phyloP scores from a whole-genome alignment of 2,797 vertebrate species.

The Crocodylus rhombifer region DNA sequence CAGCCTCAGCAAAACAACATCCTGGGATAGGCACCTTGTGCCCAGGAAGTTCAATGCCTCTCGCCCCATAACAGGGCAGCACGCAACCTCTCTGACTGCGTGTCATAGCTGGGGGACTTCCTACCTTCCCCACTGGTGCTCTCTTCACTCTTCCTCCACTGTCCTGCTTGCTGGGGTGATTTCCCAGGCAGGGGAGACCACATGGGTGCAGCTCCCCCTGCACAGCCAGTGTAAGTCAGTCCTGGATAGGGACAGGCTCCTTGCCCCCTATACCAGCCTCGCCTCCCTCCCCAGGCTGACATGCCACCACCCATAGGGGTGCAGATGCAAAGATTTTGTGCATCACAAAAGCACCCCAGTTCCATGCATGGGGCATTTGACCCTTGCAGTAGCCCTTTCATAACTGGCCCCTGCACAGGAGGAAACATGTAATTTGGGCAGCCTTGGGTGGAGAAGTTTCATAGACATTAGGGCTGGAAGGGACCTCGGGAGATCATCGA shows the following conservation, averaged over 20 bases:
- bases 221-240: not conserved
- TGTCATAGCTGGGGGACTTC: not conserved
- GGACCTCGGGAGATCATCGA: too few species aligned
- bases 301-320: not conserved
- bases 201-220: not conserved
- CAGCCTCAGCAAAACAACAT: rapidly evolving
- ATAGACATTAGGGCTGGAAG: too few species aligned
- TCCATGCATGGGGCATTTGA: not conserved
- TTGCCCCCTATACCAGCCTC: not conserved
- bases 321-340: not conserved
- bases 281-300: not conserved
- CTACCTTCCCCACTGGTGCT: not conserved
- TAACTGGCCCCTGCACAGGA: not conserved
- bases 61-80: not conserved
- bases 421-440: not conserved
- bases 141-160: not conserved
- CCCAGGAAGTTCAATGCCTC: not conserved
- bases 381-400: not conserved
- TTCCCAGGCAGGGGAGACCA: not conserved
- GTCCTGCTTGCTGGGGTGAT: not conserved
- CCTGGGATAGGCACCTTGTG: not conserved
- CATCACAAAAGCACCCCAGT: not conserved
- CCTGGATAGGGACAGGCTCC: not conserved
- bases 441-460: not conserved
- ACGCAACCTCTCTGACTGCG: not conserved